A percentile compares a stretch with the other conserved stretches of the same genome.
Conservation (phyloP, 1,140 invertebrate genomes). For the Adoxophyes honmai region DNA sequence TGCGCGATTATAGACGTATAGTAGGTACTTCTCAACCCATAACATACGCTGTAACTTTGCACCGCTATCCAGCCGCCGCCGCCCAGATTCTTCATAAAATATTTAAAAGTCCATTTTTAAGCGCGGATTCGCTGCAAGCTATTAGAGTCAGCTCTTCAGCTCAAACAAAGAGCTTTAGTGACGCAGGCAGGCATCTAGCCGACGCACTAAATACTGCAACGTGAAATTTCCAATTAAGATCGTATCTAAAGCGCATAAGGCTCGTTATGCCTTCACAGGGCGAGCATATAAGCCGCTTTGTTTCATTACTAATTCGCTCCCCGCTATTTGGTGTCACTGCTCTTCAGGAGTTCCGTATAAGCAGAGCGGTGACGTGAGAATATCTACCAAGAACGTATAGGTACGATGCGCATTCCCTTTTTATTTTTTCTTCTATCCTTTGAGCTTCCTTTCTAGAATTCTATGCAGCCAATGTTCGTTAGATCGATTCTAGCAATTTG, state of each 20-base stretch:
- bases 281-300: constrained; percentile 54
- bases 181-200: constrained; percentile 48
- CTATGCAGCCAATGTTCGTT: constrained; percentile 2
- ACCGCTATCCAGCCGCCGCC: not conserved
- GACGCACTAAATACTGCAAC: constrained; percentile 43
- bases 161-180: constrained; percentile 71
- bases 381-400: not conserved
- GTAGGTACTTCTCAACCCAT: not conserved
- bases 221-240: constrained; percentile 51
- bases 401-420: not conserved
- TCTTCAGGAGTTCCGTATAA: constrained; percentile 53
- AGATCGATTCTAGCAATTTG: not conserved
- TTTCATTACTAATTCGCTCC: constrained; percentile 65
- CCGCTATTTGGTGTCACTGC: constrained; percentile 71
- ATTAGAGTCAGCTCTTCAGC: constrained; percentile 72
- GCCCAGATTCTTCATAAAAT: constrained; percentile 59
- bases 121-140: constrained; percentile 69
- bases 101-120: constrained; percentile 73
- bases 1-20: too few species aligned
- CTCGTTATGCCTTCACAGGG: constrained; percentile 35
- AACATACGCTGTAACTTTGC: constrained; percentile 5
- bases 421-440: not conserved
- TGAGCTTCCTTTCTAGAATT: not conserved
- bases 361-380: constrained; percentile 46
- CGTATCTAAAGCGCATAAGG: constrained; percentile 50